Evolutionary conservation across 2,113 vertebrate genomes (phyloP), one percentile per base, ranked within the genome.

Genomic region (Odocoileus hemionus): DNA sequence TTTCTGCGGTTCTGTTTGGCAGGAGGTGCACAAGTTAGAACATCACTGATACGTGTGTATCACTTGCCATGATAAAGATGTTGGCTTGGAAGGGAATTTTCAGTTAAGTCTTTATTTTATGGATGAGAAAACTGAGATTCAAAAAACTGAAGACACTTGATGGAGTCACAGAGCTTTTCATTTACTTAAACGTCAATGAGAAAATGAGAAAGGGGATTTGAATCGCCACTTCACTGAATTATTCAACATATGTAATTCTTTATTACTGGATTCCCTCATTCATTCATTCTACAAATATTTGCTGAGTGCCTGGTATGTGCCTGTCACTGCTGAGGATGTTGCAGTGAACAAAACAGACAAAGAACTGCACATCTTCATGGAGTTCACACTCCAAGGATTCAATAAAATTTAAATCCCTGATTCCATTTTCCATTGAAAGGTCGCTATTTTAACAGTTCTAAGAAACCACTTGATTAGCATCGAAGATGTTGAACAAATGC

Each of bases 321-420:
- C 4, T 7, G 10, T 21, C 7, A 50, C 47, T 54, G 39, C 58
- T 12, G 3, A 47, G 21, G 78, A 60, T 5, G 50, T 1, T 3
- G 52, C 86, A 14, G 43, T 33, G 33, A 64, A 28, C 11, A 33
- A 55, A 50, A 15, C 39, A 54, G 64, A 52, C 30, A 25, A 45
- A 52, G 19, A 25, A 11, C 8, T 12, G 26, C 5, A 25, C 25
- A 26, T 10, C 1, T 17, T 45, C 21, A 0, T 0, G 13, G 80
- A 57, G 45, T 30, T 21, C 47, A 5, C 1, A 7, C 28, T 39
- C 43, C 57, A 90, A 50, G 76, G 17, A 78, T 28, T 79, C 36
- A 47, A n/a, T 47, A 14, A 25, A 43, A 93, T 70, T 91, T 36
- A 43, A 52, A 55, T 80, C 88, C 52, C 57, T 64, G 61, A 11